A percentile compares a stretch with the other conserved stretches of the same genome.
These are phyloP conservation scores for Camelus bactrianus DNA, from an alignment of 2,113 vertebrate genomes.

Conservation along the genomic window DNA sequence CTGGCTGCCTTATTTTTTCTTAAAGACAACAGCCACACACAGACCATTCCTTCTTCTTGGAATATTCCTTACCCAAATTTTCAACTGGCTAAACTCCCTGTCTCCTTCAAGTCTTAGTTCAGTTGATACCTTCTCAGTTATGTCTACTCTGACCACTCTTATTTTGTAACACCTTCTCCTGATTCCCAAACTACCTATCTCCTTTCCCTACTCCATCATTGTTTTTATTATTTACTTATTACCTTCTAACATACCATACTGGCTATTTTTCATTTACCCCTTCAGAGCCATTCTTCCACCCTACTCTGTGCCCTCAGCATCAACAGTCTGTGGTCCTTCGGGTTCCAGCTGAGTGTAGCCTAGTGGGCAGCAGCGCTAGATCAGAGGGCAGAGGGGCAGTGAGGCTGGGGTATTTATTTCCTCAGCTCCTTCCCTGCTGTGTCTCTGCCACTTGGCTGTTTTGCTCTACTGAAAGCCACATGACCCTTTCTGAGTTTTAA, in stretches of 20 bases:
- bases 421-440: background rate
- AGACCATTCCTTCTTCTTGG: background rate
- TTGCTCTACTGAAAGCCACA: background rate
- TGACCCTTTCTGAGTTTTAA: background rate
- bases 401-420: background rate
- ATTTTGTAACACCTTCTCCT: background rate
- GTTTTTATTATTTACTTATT: background rate
- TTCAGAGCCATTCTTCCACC: background rate
- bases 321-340: background rate
- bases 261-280: background rate
- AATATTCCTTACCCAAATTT: background rate
- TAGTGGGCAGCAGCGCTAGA: background rate
- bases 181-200: background rate
- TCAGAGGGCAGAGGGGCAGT: background rate
- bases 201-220: background rate
- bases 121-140: background rate
- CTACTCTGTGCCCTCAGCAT: background rate
- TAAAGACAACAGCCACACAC: background rate
- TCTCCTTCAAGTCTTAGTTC: background rate
- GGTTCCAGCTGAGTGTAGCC: background rate
- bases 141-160: background rate
- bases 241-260: background rate
- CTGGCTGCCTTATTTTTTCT: background rate
- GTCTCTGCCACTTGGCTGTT: background rate
- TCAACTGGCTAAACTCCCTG: background rate